These are phyloP conservation scores for Ceyx margarethae DNA, from an alignment of 2,113 vertebrate genomes.

Conservation along the genomic window DNA sequence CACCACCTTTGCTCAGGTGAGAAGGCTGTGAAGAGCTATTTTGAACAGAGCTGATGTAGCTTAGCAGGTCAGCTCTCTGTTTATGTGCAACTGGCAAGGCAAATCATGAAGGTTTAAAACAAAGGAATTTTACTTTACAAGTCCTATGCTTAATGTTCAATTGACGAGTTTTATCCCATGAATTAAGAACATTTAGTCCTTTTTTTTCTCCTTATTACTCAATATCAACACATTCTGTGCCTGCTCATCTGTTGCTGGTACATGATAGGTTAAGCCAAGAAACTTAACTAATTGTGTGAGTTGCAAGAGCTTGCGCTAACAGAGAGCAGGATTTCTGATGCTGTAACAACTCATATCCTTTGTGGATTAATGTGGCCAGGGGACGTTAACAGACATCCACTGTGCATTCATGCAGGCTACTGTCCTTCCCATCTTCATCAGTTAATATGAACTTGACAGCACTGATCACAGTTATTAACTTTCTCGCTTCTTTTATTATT, in stretches of 20 bases:
- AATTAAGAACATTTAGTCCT: neutral
- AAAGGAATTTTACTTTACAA: neutral
- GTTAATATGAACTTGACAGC: neutral
- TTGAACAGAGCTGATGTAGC: neutral
- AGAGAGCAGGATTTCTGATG: neutral
- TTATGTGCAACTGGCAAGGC: neutral
- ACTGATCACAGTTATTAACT: neutral
- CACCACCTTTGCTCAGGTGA: neutral
- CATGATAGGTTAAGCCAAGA: neutral
- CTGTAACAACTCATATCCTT: neutral
- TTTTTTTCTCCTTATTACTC: neutral
- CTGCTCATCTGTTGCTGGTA: neutral
- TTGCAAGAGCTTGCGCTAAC: neutral
- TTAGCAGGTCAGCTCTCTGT: neutral
- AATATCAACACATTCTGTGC: neutral
- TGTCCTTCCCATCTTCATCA: neutral
- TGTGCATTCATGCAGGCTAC: neutral
- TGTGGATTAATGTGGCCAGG: accelerated
- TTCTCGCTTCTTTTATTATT: neutral
- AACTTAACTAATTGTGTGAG: neutral
- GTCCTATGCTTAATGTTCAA: neutral
- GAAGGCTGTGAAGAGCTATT: neutral
- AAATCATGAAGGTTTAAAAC: neutral
- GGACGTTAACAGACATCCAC: neutral
- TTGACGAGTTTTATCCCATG: neutral